phyloP scores from a whole-genome alignment of 2,797 vertebrate genomes.

The Sebastes vulpes region DNA sequence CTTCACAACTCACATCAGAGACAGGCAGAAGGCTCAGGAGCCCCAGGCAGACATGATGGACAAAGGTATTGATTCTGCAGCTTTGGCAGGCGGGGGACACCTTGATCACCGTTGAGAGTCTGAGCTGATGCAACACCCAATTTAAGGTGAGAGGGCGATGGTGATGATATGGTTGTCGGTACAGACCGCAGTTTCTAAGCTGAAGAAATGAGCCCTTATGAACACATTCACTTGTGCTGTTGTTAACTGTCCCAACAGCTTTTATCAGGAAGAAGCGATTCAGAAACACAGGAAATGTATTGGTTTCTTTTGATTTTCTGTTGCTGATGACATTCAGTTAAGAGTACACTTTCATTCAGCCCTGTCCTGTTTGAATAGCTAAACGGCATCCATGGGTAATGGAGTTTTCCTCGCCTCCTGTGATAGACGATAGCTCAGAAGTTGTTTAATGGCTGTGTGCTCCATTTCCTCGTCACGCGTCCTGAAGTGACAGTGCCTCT shows the following conservation, averaged over 20 bases:
- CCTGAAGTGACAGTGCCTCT: conserved; percentile 52
- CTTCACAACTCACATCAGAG: conserved; percentile 57
- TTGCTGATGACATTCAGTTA: background rate
- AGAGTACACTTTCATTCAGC: conserved; percentile 2
- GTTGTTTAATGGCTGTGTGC: conserved; percentile 59
- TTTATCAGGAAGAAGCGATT: background rate
- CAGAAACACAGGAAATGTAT: background rate
- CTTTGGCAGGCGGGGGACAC: conserved; percentile 21
- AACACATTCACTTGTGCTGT: conserved; percentile 14
- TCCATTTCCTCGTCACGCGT: conserved; percentile 60
- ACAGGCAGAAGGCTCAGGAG: conserved; percentile 38
- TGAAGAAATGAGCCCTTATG: conserved; percentile 12
- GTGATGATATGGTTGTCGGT: background rate
- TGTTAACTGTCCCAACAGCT: background rate
- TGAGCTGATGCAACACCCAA: conserved; percentile 16
- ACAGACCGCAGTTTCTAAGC: background rate
- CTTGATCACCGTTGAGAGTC: conserved; percentile 39
- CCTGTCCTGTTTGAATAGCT: conserved; percentile 24
- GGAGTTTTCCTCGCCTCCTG: conserved; percentile 19
- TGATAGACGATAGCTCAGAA: conserved; percentile 32
- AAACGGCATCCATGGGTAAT: conserved; percentile 29
- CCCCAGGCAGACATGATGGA: conserved; percentile 41
- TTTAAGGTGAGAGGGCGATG: conserved; percentile 18
- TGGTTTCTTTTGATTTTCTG: background rate
- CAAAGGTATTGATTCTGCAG: conserved; percentile 57